phyloP scores from a whole-genome alignment of 2,888 invertebrate genomes.

The Synanthedon myopaeformis region DNA sequence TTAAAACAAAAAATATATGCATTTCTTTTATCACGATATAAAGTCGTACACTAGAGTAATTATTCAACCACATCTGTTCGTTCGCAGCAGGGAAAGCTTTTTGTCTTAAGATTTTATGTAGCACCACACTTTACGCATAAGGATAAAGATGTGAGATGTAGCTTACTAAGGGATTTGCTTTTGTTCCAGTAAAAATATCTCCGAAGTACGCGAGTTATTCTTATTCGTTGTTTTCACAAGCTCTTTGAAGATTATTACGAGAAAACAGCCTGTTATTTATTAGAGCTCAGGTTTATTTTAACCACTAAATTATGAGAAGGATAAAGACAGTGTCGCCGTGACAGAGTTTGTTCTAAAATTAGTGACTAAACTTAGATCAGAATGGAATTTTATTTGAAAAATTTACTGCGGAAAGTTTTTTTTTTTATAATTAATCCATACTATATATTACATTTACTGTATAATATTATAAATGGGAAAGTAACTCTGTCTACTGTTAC shows the following conservation, averaged over 20 bases:
- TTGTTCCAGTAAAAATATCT: constrained; percentile 26
- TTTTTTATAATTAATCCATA: too few species aligned
- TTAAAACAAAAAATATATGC: background rate
- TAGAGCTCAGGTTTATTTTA: constrained; percentile 3
- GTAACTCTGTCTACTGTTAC: too few species aligned
- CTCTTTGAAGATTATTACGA: constrained; percentile 18
- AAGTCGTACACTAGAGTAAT: constrained; percentile 20
- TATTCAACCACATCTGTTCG: constrained; percentile 46
- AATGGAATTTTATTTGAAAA: too few species aligned
- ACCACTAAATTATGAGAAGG: background rate
- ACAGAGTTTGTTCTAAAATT: background rate
- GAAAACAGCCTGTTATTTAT: constrained; percentile 18
- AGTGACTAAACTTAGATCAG: too few species aligned
- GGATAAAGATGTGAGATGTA: constrained; percentile 19
- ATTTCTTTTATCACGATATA: background rate
- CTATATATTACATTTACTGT: too few species aligned
- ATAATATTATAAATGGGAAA: too few species aligned
- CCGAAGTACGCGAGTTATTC: constrained; percentile 16
- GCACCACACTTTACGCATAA: constrained; percentile 15
- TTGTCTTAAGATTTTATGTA: constrained; percentile 10
- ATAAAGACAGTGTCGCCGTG: constrained; percentile 1
- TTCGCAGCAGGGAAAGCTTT: constrained; percentile 31
- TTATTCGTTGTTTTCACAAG: constrained; percentile 13
- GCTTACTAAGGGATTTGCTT: constrained; percentile 35
- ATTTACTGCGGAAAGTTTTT: too few species aligned